Evolutionary conservation across 2,888 invertebrate species (phyloP).

Genomic region (Capitulum mitella): DNA sequence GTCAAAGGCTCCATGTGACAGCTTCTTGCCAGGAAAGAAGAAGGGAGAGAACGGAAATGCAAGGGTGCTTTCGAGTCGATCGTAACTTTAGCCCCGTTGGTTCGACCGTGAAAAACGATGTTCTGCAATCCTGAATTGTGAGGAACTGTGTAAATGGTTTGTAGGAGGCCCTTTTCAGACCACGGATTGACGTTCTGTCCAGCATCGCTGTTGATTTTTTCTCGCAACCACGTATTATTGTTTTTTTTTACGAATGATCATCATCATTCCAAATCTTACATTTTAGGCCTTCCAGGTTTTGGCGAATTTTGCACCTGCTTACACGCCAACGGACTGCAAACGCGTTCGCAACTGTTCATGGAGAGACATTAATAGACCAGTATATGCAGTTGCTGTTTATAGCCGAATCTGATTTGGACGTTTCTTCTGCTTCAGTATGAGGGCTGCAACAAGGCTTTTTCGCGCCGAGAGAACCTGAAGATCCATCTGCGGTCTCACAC

Average conservation of each 20-base stretch:
- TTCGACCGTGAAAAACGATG: no score
- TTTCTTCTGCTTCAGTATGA: no score
- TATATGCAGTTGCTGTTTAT: background rate
- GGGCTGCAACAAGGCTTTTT: slow-evolving; percentile 92
- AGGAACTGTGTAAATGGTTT: background rate
- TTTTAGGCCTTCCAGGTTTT: no score
- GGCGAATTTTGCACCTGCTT: no score
- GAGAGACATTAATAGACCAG: background rate
- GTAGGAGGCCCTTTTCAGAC: background rate
- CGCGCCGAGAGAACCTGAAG: slow-evolving; percentile 92
- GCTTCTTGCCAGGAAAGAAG: background rate
- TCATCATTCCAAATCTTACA: no score
- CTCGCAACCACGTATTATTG: no score
- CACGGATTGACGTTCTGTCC: background rate
- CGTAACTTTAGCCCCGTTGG: background rate
- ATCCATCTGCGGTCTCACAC: slow-evolving; percentile 94
- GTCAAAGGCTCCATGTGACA: background rate
- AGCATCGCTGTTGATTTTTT: no score
- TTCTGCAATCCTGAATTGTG: no score
- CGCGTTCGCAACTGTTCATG: no score
- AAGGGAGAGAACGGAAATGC: no score
- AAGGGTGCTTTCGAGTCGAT: background rate
- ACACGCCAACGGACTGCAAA: no score
- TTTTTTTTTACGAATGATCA: no score
- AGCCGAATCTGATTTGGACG: slow-evolving; percentile 9